These are phyloP conservation scores for Python bivittatus DNA, from an alignment of 2,113 vertebrate species.

Conservation along the genomic window DNA sequence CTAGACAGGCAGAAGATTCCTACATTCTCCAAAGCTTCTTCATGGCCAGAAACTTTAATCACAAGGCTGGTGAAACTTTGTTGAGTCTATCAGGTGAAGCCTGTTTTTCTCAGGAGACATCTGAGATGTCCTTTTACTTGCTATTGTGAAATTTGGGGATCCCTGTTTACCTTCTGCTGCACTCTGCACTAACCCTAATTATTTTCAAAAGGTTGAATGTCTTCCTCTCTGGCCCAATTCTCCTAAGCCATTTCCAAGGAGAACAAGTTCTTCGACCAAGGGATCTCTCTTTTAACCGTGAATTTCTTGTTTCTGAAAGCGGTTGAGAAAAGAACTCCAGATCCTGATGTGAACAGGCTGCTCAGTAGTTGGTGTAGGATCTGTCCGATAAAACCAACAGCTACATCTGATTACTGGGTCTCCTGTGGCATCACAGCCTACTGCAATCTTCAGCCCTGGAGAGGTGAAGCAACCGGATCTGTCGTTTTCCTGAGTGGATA, in stretches of 20 bases:
- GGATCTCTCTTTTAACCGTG: not conserved
- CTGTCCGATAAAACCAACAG: conserved; percentile 68
- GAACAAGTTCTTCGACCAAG: not conserved
- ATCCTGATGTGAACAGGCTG: conserved; percentile 54
- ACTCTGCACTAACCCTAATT: not conserved
- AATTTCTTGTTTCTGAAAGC: not conserved
- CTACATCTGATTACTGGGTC: conserved; percentile 80
- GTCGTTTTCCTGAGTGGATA: not conserved
- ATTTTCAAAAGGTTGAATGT: too few species aligned
- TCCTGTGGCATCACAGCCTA: conserved; percentile 49
- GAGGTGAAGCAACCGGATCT: not conserved
- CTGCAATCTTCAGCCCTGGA: not conserved
- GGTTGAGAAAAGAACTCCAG: not conserved
- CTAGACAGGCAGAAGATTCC: too few species aligned
- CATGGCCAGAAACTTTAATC: too few species aligned
- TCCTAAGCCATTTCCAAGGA: too few species aligned
- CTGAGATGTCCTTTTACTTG: not conserved
- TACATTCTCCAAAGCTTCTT: too few species aligned
- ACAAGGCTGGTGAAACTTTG: too few species aligned
- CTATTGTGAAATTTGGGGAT: not conserved
- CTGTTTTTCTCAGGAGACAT: too few species aligned
- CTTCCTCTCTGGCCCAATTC: too few species aligned
- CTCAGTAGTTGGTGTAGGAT: conserved; percentile 76
- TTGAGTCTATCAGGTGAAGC: too few species aligned
- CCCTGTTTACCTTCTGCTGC: not conserved